Evolutionary conservation across 2,113 vertebrate species (phyloP).

Genomic region (Okapia johnstoni): DNA sequence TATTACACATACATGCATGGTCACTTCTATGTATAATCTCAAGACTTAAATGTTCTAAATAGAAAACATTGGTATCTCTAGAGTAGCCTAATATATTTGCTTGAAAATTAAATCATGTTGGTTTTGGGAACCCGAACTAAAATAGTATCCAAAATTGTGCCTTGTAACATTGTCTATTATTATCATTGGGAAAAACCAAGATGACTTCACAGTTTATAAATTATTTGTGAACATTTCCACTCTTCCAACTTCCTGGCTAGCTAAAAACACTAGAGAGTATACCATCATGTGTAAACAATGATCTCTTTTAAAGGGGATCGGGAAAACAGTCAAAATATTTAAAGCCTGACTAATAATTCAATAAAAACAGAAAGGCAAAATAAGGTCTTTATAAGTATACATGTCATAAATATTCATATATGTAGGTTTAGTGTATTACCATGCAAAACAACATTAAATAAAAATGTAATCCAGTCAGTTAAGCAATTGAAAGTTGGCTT

Average conservation of each 20-base stretch:
- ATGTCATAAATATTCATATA: conserved; percentile 36
- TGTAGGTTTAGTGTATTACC: conserved; percentile 55
- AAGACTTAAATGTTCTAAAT: conserved; percentile 41
- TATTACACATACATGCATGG: conserved; percentile 43
- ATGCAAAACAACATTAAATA: conserved; percentile 68
- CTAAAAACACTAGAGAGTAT: conserved; percentile 46
- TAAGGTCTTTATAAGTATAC: conserved; percentile 29
- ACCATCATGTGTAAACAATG: conserved; percentile 68
- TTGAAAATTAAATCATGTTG: conserved; percentile 17
- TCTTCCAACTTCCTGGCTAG: conserved; percentile 37
- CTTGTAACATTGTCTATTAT: conserved; percentile 47
- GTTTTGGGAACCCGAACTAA: conserved; percentile 27
- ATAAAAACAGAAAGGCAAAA: conserved; percentile 48
- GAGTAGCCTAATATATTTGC: background rate
- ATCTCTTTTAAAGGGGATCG: conserved; percentile 70
- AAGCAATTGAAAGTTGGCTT: conserved; percentile 79
- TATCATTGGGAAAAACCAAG: conserved; percentile 46
- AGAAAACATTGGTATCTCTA: conserved; percentile 33
- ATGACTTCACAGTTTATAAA: conserved; percentile 63
- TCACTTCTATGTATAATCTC: background rate
- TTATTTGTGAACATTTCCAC: conserved; percentile 33
- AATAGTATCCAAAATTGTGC: conserved; percentile 17
- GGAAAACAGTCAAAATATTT: conserved; percentile 73
- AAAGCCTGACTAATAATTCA: conserved; percentile 55
- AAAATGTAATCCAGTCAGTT: conserved; percentile 82